Conservation (phyloP, 1,140 invertebrate species). For the Lithobius niger region DNA sequence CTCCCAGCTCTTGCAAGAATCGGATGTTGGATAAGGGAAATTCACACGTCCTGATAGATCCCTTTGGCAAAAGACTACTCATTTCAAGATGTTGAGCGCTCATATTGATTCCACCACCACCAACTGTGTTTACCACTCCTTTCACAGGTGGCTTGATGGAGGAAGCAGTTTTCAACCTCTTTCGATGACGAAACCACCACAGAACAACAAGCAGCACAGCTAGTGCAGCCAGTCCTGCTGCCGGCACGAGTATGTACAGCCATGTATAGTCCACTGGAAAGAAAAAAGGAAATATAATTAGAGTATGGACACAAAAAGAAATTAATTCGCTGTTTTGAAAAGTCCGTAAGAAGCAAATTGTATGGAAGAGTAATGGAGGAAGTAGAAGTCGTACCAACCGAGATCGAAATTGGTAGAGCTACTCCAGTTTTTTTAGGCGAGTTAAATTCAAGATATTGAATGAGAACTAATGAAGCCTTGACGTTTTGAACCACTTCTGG, state of each 20-base stretch:
- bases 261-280: constrained; percentile 29
- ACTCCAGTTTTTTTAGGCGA: no score
- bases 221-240: constrained; percentile 36
- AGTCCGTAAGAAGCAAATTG: no score
- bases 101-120: neutral
- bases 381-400: no score
- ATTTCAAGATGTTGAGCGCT: constrained; percentile 53
- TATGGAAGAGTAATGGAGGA: no score
- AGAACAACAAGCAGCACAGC: constrained; percentile 36
- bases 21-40: constrained; percentile 61
- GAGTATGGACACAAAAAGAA: no score
- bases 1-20: constrained; percentile 86
- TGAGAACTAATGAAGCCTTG: no score
- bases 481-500: no score
- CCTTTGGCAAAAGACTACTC: constrained; percentile 51
- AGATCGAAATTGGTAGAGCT: no score
- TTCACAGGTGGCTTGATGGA: neutral
- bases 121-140: neutral
- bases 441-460: no score
- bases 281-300: no score
- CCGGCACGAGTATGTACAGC: constrained; percentile 43
- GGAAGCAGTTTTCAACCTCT: constrained; percentile 25
- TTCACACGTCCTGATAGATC: constrained; percentile 33
- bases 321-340: no score
- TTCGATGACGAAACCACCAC: constrained; percentile 25